phyloP scores from a whole-genome alignment of 2,888 invertebrate genomes.

The Eupelmus urozonus region DNA sequence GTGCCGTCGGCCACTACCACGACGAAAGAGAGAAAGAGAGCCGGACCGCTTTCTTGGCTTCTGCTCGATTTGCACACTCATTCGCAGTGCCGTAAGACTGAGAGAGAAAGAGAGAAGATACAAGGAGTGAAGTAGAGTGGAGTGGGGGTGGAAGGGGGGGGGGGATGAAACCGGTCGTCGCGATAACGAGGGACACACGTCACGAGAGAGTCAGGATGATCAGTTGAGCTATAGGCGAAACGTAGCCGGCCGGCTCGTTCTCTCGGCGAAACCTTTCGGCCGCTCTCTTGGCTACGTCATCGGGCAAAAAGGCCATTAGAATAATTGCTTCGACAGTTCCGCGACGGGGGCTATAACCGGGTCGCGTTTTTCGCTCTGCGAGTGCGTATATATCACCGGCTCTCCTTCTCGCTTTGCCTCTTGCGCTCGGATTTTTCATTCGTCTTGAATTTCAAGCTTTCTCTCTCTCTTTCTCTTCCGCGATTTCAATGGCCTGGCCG shows the following conservation, averaged over 20 bases:
- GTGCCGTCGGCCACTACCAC: background rate
- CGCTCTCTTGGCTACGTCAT: conserved; percentile 53
- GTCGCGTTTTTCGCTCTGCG: conserved; percentile 7
- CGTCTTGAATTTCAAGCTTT: background rate
- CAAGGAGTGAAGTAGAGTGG: too few relatives aligned
- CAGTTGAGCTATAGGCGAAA: too few relatives aligned
- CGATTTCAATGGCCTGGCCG: too few relatives aligned
- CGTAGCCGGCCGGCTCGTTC: conserved; percentile 15
- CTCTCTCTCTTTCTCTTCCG: background rate
- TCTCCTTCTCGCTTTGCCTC: conserved; percentile 31
- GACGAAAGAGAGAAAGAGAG: background rate
- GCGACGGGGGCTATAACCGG: conserved; percentile 23
- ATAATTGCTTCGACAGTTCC: conserved; percentile 69
- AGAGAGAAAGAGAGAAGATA: too few relatives aligned
- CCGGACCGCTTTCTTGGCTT: background rate
- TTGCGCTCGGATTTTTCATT: conserved; percentile 36
- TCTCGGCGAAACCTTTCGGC: conserved; percentile 52
- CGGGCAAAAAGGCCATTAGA: conserved; percentile 65
- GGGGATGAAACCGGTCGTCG: background rate
- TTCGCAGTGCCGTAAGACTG: conserved; percentile 6
- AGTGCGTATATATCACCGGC: background rate
- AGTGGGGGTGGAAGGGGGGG: background rate
- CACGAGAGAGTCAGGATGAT: too few relatives aligned
- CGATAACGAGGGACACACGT: conserved; percentile 41
- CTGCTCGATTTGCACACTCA: conserved; percentile 62